Percentiles rank a stretch among this genome's conserved stretches.
These are phyloP conservation scores for Leptopilina boulardi DNA, from an alignment of 1,140 invertebrate species.

Conservation along the genomic window DNA sequence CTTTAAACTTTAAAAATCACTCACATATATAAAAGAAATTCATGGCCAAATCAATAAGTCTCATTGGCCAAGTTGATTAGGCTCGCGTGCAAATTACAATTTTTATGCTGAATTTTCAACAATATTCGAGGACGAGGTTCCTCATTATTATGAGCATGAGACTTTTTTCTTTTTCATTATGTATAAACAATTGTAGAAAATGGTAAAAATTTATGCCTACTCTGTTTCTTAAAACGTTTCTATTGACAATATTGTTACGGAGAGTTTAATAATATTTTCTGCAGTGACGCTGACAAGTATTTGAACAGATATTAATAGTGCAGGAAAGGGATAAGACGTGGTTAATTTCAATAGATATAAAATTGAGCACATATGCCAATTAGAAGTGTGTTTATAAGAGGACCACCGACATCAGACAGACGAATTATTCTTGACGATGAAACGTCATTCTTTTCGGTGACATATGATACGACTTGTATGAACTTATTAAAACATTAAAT, in stretches of 20 bases:
- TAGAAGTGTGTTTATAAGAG: slow-evolving; percentile 42
- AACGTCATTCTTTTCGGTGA: slow-evolving; percentile 43
- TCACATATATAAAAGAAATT: background rate
- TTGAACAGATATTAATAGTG: slow-evolving; percentile 44
- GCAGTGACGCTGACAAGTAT: background rate
- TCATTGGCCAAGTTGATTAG: slow-evolving; percentile 11
- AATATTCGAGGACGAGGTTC: no score
- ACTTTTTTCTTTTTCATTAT: no score
- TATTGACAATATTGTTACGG: background rate
- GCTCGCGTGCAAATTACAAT: background rate
- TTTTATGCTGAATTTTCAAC: background rate
- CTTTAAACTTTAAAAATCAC: slow-evolving; percentile 13
- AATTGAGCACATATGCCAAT: slow-evolving; percentile 61
- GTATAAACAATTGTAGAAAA: no score
- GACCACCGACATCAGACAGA: slow-evolving; percentile 4
- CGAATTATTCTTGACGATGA: background rate
- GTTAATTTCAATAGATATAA: slow-evolving; percentile 41
- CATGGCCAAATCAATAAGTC: slow-evolving; percentile 26
- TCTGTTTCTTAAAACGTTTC: no score
- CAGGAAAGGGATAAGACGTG: slow-evolving; percentile 43
- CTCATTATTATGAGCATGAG: no score
- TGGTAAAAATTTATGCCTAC: no score
- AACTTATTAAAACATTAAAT: slow-evolving; percentile 64
- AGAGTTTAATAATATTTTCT: background rate
- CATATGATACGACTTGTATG: slow-evolving; percentile 58